phyloP scores from a whole-genome alignment of 2,797 vertebrate species.

The Periparus ater region DNA sequence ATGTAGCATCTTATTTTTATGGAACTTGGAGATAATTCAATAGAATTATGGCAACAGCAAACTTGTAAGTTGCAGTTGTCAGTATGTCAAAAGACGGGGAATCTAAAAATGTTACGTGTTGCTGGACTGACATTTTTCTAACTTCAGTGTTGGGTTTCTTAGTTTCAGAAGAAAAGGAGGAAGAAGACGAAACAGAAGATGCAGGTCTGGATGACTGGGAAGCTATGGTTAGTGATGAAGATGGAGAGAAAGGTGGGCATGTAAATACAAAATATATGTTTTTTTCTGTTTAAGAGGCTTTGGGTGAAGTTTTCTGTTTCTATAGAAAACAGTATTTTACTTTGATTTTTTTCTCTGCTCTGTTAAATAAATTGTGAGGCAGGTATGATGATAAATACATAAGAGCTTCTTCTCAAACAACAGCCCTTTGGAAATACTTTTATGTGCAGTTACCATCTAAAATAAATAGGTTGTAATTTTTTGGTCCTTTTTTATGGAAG shows the following conservation, averaged over 20 bases:
- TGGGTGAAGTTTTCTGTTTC: neutral
- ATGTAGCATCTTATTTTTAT: neutral
- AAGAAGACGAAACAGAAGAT: slow-evolving; percentile 81
- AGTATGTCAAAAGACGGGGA: neutral
- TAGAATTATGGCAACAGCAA: neutral
- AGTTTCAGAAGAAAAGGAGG: slow-evolving; percentile 75
- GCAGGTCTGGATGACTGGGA: slow-evolving; percentile 87
- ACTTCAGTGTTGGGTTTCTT: neutral
- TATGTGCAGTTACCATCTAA: neutral
- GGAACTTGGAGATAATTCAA: neutral
- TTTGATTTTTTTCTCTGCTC: neutral
- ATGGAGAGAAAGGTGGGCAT: slow-evolving; percentile 78
- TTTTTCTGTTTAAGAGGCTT: neutral
- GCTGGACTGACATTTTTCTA: neutral
- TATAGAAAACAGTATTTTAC: neutral
- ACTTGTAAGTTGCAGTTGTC: neutral
- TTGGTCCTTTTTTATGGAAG: neutral
- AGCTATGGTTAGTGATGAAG: slow-evolving; percentile 88
- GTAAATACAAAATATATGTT: neutral
- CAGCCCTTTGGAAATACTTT: neutral
- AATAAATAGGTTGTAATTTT: neutral
- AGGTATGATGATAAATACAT: neutral
- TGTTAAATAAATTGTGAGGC: neutral
- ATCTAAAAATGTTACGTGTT: neutral
- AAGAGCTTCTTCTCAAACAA: neutral